Evolutionary conservation across 2,113 vertebrate species (phyloP), one percentile per base, ranked within the genome.

Genomic region (Zosterops borbonicus): DNA sequence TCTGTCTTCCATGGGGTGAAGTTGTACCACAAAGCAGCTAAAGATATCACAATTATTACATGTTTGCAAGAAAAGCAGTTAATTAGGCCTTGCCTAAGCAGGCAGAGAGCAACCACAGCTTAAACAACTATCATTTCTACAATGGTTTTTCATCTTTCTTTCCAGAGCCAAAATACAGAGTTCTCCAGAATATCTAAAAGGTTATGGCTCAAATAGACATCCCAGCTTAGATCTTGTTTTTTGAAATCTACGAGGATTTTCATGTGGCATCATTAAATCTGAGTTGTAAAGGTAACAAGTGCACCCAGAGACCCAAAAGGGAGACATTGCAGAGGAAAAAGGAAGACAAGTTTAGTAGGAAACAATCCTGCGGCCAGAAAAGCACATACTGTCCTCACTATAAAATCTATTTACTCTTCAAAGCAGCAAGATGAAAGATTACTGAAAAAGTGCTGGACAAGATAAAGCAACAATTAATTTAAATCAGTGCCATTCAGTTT

Each of bases 1-100:
- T 95, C 53, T 83, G 65, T 95, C 92, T 90, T 90, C 96, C 55
- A 62, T 49, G 75, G 87, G 95, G 82, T 95, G 68, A 97, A 89
- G 86, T 23, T 78, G 68, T 29, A 92, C 96, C 95, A 96, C 96
- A 96, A 58, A 81, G 35, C 42, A 89, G 87, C 97, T 98, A 97
- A 98, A 98, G 95, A 98, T 96, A 98, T 96, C 78, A 49, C 60
- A 12, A 35, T 87, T 87, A 98, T 95, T 97, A 80, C 25, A 95
- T 3, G 59, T 89, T 96, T 97, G 80, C 83, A 94, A 75, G 56
- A 76, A 95, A 95, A 95, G 83, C 35, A 79, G 78, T 67, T 76
- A 91, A 97, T 95, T 94, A 96, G 92, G 83, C 85, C 68, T 75
- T 91, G 85, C 46, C 70, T 84, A 92, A 90, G 77, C 24, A 94